phyloP scores from a whole-genome alignment of 2,113 vertebrate species.

The Sylvietta virens region DNA sequence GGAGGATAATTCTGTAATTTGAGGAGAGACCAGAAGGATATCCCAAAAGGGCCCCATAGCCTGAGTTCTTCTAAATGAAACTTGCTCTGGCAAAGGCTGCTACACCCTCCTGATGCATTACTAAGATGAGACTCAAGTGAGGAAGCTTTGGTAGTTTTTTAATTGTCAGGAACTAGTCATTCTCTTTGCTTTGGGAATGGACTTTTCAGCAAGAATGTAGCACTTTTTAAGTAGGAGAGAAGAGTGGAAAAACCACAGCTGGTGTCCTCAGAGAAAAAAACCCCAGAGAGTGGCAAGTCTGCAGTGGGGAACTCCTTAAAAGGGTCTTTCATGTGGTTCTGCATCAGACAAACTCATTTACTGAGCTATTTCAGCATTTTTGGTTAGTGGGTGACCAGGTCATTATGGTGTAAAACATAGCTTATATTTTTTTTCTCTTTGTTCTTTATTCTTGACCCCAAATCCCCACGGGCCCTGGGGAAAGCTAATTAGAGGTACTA shows the following conservation, averaged over 20 bases:
- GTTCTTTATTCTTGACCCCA: not conserved
- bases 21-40: not conserved
- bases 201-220: not conserved
- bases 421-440: not conserved
- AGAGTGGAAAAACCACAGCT: not conserved
- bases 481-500: not conserved
- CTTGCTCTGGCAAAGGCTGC: not conserved
- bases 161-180: not conserved
- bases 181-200: not conserved
- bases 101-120: not conserved
- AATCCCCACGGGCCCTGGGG: not conserved
- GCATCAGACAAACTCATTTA: not conserved
- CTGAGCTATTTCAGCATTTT: slow-evolving; percentile 16
- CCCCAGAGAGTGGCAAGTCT: not conserved
- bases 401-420: not conserved
- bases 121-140: not conserved
- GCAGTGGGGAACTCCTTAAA: not conserved
- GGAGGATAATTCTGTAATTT: not conserved
- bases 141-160: not conserved
- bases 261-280: not conserved
- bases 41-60: not conserved
- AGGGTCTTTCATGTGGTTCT: slow-evolving; percentile 6
- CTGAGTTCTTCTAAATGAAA: not conserved
- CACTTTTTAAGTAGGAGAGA: not conserved
- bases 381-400: not conserved